Percentiles rank a stretch among this genome's conserved stretches.
These are phyloP conservation scores for Euspilapteryx auroguttella DNA, from an alignment of 2,888 invertebrate species.

Conservation along the genomic window DNA sequence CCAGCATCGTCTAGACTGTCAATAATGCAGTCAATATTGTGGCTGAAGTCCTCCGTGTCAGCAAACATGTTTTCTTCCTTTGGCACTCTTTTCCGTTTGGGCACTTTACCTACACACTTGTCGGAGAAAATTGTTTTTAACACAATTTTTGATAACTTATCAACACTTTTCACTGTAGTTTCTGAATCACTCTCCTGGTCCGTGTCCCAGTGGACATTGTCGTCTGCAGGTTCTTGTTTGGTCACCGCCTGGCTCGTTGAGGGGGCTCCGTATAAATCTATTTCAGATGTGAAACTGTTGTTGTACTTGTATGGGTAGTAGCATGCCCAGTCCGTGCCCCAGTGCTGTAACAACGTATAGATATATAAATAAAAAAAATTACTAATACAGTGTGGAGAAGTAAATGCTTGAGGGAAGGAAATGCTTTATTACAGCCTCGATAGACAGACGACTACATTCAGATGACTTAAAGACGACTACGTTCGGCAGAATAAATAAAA, in stretches of 20 bases:
- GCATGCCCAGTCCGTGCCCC: slow-evolving; percentile 22
- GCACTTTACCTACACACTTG: slow-evolving; percentile 23
- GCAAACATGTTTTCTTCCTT: slow-evolving; percentile 11
- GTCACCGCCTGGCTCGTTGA: slow-evolving; percentile 26
- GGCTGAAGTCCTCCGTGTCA: slow-evolving; percentile 11
- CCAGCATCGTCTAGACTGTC: no score
- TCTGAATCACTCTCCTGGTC: slow-evolving; percentile 13
- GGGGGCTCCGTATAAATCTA: no score
- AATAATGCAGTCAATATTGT: slow-evolving; percentile 12
- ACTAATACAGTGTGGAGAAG: slow-evolving; percentile 1
- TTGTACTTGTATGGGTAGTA: slow-evolving; percentile 24
- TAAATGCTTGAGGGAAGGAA: background rate
- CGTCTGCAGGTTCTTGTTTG: slow-evolving; percentile 16
- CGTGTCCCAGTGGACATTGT: slow-evolving; percentile 30
- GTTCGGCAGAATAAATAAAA: no score
- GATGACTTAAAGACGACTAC: no score
- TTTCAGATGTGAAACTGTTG: slow-evolving; percentile 17
- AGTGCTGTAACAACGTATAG: slow-evolving; percentile 22
- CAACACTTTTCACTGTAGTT: slow-evolving; percentile 11
- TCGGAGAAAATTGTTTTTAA: slow-evolving; percentile 30
- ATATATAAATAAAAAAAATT: slow-evolving; percentile 1
- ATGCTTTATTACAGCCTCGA: no score
- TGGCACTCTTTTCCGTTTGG: slow-evolving; percentile 17
- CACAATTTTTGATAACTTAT: slow-evolving; percentile 16
- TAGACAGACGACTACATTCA: no score